Base-by-base conservation (phyloP, 2,113 vertebrate genomes). In the Siphamia tubifer region DNA sequence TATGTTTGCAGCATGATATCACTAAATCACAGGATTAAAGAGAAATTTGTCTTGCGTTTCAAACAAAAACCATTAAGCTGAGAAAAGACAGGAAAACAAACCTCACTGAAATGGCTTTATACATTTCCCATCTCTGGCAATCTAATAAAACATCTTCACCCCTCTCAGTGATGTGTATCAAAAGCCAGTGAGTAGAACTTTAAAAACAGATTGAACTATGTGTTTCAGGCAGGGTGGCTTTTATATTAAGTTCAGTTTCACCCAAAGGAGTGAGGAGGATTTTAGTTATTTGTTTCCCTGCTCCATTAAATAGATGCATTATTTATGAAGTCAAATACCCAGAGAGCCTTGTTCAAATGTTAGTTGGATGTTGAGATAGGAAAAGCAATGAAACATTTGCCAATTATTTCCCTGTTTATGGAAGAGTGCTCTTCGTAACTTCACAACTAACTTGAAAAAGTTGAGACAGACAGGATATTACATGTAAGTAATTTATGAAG, bases 271-370 rank as follows among this genome's bases (percentile, higher is more conserved):
- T 78, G 51, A 56, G 72, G 78, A 45, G 81, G 81, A 86, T 90
- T 82, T 85, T 89, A 78, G 78, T 81, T 91, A 87, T 91, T 93
- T 91, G 88, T 90, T 85, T 88, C 84, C 77, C 68, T 84, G 87
- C 88, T 86, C 86, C 86, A 88, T 91, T 91, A 90, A 90, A 83
- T 56, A 56, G 47, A 89, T 92, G 87, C 86, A 92, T 91, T 91
- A 92, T 92, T 90, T 89, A 92, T 92, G 84, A 87, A 76, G 83
- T 47, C 58, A 81, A 87, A 84, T 82, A 87, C 78, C 76, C 79
- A 66, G 76, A 85, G 71, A 84, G 79, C 58, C 82, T 73, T 79
- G 78, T 82, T 87, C 77, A 82, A 90, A 88, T 67, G 78, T 86
- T 89, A 73, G 86, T 74, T 74, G 78, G 79, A 89, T 86, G 82